Conservation (phyloP, 2,888 invertebrate species). For the Rotaria sp. region DNA sequence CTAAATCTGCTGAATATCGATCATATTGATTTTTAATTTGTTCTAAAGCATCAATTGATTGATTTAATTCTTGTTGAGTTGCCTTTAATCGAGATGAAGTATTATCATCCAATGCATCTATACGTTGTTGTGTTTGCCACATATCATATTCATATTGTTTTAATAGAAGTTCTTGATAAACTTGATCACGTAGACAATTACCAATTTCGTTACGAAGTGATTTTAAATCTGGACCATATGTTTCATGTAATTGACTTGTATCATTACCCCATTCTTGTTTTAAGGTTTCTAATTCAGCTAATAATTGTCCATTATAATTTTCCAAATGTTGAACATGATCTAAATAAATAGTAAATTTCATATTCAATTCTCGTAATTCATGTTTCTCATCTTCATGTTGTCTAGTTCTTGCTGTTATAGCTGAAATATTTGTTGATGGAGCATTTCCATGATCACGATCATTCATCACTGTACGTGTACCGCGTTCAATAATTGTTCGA, state of each 20-base stretch:
- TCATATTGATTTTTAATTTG: conserved; percentile 29
- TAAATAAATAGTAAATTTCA: conserved; percentile 36
- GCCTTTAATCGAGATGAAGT: neutral
- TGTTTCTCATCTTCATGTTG: conserved; percentile 38
- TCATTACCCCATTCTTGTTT: conserved; percentile 35
- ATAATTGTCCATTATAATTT: conserved; percentile 31
- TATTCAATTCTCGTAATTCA: conserved; percentile 33
- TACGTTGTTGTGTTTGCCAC: conserved; percentile 7
- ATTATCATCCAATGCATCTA: neutral
- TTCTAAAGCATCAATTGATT: conserved; percentile 19
- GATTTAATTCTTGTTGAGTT: conserved; percentile 32
- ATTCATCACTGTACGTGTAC: neutral
- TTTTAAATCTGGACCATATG: conserved; percentile 26
- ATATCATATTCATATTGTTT: conserved; percentile 36
- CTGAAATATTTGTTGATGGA: neutral
- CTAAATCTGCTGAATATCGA: neutral
- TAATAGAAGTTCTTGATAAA: conserved; percentile 30
- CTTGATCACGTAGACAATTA: conserved; percentile 29
- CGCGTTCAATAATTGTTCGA: conserved; percentile 30
- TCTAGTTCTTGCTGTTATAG: neutral
- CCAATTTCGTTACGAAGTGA: conserved; percentile 26
- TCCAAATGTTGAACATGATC: conserved; percentile 34
- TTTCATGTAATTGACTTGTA: neutral
- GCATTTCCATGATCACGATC: neutral
- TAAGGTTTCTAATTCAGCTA: conserved; percentile 33